Base-by-base conservation (phyloP, 2,888 invertebrate species). In the Apamea epomidion region DNA sequence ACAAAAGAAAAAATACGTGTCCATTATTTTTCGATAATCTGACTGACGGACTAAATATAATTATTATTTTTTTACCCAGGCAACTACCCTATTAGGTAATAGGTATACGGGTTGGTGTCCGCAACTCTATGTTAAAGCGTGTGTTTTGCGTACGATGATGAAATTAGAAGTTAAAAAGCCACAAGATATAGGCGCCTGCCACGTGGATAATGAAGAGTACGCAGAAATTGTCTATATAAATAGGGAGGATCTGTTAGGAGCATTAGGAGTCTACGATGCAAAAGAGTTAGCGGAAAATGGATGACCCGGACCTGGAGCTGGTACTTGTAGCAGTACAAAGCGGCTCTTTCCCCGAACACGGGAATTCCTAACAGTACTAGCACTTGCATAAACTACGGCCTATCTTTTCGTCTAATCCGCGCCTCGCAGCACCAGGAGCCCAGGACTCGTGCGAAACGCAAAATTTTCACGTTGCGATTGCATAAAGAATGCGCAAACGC, bases 401-500 rank as follows among this genome's bases (percentile, higher is more conserved):
- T 81, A 86, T 86, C 75, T 83, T 85, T 75, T 76, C 54, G 83
- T 62, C 83, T 78, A 73, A 80, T 77, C 80, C 80, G 32, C 85
- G 58, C 51, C 58, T 76, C 75, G 37, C 25, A 67, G 77, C 68
- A 75, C 64, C 58, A 72, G 51, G 74, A 80, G 83, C 21, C 18
- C 72, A 78, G 65, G 74, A 77, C 80, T 86, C 78, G 71, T 79
- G 85, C 70, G 76, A 88, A 86, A 74, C 76, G 81, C 87, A 80
- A 87, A 87, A 87, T 84, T 86, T 90, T 83, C 88, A 81, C 84
- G 79, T 87, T 86, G 79, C 83, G 81, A 81, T 83, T 87, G 85
- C 89, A 90, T 90, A 91, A 91, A 86, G 88, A 89, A 91, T 90
- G 90, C 89, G 80, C 87, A 83, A 80, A 85, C 90, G 93, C 92